Evolutionary conservation across 1,140 invertebrate genomes (phyloP).

Genomic region (Drosophila pseudoobscura): DNA sequence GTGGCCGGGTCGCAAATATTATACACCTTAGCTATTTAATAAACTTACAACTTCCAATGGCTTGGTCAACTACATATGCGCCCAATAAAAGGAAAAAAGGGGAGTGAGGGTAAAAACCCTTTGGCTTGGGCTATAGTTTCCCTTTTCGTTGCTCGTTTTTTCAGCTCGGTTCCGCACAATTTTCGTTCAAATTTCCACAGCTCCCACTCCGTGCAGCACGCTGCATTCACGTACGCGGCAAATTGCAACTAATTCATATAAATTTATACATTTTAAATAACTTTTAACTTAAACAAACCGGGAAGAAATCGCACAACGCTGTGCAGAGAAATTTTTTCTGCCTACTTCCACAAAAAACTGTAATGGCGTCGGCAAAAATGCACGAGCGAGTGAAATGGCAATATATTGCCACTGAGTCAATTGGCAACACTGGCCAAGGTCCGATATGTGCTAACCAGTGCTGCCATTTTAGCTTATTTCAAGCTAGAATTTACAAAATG

Average conservation of each 20-base stretch:
- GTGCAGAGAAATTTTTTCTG: constrained; percentile 67
- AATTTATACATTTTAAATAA: constrained; percentile 58
- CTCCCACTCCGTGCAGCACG: constrained; percentile 24
- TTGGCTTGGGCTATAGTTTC: constrained; percentile 19
- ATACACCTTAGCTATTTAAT: background rate
- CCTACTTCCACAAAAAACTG: constrained; percentile 68
- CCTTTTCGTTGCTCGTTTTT: constrained; percentile 44
- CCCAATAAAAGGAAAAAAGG: background rate
- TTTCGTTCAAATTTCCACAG: constrained; percentile 12
- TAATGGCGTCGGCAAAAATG: constrained; percentile 81
- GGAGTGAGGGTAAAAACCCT: constrained; percentile 31
- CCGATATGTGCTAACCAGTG: constrained; percentile 45
- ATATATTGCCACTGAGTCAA: constrained; percentile 84
- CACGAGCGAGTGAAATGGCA: constrained; percentile 72
- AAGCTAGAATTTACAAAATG: too few relatives aligned
- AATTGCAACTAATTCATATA: constrained; percentile 21
- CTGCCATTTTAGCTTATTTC: too few relatives aligned
- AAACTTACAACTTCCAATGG: constrained; percentile 19
- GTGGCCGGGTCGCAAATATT: constrained; percentile 14
- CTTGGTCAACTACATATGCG: background rate
- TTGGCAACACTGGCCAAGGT: constrained; percentile 58
- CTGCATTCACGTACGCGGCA: constrained; percentile 27
- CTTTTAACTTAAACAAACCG: constrained; percentile 63
- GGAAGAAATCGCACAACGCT: constrained; percentile 67
- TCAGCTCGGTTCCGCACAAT: constrained; percentile 36